A percentile compares a stretch with the other conserved stretches of the same genome.
Evolutionary conservation across 1,140 invertebrate genomes (phyloP).

Genomic region (Ephestia elutella): DNA sequence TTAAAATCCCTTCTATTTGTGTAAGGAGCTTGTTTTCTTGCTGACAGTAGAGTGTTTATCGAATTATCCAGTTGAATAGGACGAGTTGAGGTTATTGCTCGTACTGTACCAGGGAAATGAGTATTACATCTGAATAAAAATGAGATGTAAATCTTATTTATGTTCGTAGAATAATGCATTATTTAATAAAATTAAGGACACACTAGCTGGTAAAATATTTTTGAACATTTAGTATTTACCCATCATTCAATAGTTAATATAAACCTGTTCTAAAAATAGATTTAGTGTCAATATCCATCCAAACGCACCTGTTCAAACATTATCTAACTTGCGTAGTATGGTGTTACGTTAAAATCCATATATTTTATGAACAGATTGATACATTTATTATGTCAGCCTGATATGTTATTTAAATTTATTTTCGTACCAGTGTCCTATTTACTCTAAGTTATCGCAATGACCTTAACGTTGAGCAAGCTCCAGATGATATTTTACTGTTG

Average conservation of each 20-base stretch:
- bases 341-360: too few relatives aligned
- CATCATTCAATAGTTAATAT: too few relatives aligned
- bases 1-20: conserved; percentile 71
- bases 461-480: neutral
- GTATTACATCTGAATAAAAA: neutral
- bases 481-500: neutral
- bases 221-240: too few relatives aligned
- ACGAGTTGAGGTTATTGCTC: conserved; percentile 22
- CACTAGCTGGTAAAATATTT: too few relatives aligned
- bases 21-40: conserved; percentile 69
- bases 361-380: neutral
- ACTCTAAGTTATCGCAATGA: neutral
- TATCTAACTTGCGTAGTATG: too few relatives aligned
- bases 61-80: conserved; percentile 49
- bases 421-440: neutral
- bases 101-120: neutral
- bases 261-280: too few relatives aligned
- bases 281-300: too few relatives aligned
- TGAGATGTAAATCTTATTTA: conserved; percentile 6
- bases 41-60: conserved; percentile 54
- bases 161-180: too few relatives aligned
- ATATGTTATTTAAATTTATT: neutral
- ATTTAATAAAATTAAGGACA: too few relatives aligned
- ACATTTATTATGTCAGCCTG: neutral
- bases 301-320: too few relatives aligned